Percentiles rank a stretch among this genome's conserved stretches.
Conservation (phyloP, 2,113 vertebrate genomes). For the Vulpes vulpes region DNA sequence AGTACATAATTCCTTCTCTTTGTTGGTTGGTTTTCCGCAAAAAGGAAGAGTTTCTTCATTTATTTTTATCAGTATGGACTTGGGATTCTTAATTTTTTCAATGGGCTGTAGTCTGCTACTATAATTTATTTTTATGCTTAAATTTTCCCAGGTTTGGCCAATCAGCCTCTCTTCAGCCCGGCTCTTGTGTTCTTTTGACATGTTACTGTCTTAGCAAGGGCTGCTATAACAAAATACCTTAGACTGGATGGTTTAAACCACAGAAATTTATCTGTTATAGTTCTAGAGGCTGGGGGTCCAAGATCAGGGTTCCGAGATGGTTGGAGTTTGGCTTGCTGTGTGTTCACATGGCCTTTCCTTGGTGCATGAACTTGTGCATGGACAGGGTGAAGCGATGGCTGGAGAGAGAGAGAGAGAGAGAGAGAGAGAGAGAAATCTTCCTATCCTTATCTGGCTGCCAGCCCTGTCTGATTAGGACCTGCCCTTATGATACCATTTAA, state of each 20-base stretch:
- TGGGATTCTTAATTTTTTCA: neutral
- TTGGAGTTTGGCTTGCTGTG: neutral
- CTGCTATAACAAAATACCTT: neutral
- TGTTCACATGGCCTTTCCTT: neutral
- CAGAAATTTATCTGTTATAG: neutral
- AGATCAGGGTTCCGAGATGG: neutral
- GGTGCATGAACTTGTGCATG: neutral
- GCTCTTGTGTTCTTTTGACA: neutral
- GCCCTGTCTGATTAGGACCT: neutral
- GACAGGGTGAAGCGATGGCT: neutral
- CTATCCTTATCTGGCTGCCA: too few species aligned
- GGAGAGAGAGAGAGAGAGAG: neutral
- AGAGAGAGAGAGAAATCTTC: neutral
- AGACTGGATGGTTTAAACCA: neutral
- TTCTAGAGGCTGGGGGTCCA: neutral
- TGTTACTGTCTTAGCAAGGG: neutral
- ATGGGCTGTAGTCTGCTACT: neutral
- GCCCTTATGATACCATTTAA: neutral
- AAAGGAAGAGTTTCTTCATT: neutral
- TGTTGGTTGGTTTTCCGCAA: neutral
- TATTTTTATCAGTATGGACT: neutral
- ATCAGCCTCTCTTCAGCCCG: neutral
- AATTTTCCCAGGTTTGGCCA: neutral
- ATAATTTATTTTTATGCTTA: neutral
- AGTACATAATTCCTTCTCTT: neutral